A percentile compares a stretch with the other conserved stretches of the same genome.
Conservation (phyloP, 2,797 vertebrate genomes). For the Sphenopsis melanotis region DNA sequence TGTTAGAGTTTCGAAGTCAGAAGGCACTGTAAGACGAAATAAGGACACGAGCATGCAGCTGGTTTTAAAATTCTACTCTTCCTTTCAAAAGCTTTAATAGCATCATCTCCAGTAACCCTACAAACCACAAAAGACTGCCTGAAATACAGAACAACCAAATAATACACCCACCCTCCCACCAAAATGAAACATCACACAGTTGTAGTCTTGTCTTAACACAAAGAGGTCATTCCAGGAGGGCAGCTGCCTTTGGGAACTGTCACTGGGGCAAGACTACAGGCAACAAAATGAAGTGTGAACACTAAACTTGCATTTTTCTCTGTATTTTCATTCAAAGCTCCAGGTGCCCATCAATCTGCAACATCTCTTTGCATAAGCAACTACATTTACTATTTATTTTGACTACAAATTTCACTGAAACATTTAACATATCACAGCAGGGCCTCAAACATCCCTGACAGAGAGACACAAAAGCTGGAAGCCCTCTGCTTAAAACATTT, state of each 20-base stretch:
- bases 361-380: neutral
- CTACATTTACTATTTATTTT: slow-evolving; percentile 2
- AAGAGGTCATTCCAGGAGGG: neutral
- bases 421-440: neutral
- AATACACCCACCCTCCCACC: neutral
- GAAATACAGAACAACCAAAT: neutral
- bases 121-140: neutral
- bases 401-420: slow-evolving; percentile 18
- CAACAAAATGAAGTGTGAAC: neutral
- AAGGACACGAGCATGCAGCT: neutral
- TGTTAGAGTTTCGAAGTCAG: neutral
- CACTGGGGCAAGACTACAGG: neutral
- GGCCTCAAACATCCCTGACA: neutral
- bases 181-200: neutral
- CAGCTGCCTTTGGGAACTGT: neutral
- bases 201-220: neutral
- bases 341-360: neutral
- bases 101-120: neutral
- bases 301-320: neutral
- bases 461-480: neutral
- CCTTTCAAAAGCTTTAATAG: slow-evolving; percentile 41
- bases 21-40: neutral
- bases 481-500: neutral
- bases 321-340: neutral
- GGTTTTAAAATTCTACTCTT: neutral